Evolutionary conservation across 2,888 invertebrate species (phyloP).

Genomic region (Lasioglossum villosulum): DNA sequence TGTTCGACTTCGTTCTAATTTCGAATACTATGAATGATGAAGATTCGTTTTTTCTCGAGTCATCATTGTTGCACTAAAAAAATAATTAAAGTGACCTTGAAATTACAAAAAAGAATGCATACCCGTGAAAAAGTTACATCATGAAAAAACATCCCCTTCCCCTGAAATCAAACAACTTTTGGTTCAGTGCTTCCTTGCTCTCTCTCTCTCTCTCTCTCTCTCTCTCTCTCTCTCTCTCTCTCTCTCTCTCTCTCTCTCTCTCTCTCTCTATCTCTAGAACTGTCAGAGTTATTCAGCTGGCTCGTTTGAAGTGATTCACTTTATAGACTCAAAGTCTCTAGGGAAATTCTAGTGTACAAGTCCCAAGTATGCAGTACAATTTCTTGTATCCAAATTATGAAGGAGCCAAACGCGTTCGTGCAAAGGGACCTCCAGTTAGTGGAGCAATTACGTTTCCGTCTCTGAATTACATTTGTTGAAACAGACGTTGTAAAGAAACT

Average conservation of each 20-base stretch:
- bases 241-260: neutral
- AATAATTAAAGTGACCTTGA: neutral
- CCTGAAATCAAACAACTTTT: neutral
- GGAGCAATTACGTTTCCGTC: neutral
- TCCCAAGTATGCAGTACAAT: slow-evolving; percentile 6
- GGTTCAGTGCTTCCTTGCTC: neutral
- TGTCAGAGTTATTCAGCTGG: neutral
- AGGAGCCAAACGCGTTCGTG: neutral
- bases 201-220: neutral
- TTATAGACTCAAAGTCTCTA: neutral
- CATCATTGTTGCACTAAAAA: neutral
- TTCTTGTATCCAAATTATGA: slow-evolving; percentile 9
- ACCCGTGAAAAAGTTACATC: neutral
- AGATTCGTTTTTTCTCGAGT: neutral
- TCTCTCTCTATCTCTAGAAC: neutral
- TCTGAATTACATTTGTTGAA: neutral
- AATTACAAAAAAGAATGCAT: neutral
- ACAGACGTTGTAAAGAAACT: neutral
- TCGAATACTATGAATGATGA: neutral
- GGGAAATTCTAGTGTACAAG: slow-evolving; percentile 11
- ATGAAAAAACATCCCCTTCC: neutral
- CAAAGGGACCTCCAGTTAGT: neutral
- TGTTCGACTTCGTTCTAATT: neutral
- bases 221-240: neutral
- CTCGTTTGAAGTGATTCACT: neutral